Percentiles rank a stretch among this genome's conserved stretches.
phyloP scores from a whole-genome alignment of 35 echinoderm and acorn worm genomes.

The Apostichopus californicus region DNA sequence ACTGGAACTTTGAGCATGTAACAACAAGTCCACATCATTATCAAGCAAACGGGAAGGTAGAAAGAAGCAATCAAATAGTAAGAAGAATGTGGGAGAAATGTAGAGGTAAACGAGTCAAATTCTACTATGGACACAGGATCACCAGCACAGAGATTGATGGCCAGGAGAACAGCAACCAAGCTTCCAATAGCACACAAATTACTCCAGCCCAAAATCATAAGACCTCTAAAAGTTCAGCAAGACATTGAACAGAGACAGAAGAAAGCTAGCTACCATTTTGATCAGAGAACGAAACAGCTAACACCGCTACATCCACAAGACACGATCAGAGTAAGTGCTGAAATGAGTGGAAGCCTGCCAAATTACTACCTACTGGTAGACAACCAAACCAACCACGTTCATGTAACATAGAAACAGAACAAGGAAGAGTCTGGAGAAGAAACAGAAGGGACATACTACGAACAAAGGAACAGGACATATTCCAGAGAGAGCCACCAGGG shows the following conservation, averaged over 20 bases:
- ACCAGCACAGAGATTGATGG: slow-evolving; percentile 43
- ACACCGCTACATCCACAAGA: slow-evolving; percentile 32
- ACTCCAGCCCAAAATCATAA: not conserved
- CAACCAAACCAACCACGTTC: slow-evolving; percentile 35
- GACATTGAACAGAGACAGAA: slow-evolving; percentile 11
- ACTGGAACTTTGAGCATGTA: slow-evolving; percentile 47
- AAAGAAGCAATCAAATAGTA: slow-evolving; percentile 43
- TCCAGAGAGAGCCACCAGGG: not conserved
- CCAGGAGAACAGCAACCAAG: slow-evolving; percentile 48
- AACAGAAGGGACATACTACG: not conserved
- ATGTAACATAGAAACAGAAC: not conserved
- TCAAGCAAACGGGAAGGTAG: slow-evolving; percentile 52
- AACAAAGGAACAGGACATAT: slow-evolving; percentile 16
- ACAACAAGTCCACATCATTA: slow-evolving; percentile 41
- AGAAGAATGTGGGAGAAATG: slow-evolving; percentile 50
- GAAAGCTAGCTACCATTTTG: slow-evolving; percentile 34
- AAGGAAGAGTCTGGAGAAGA: slow-evolving; percentile 11
- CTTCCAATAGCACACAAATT: slow-evolving; percentile 28
- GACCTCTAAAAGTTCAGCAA: not conserved
- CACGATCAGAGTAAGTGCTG: slow-evolving; percentile 39
- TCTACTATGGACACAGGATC: slow-evolving; percentile 38
- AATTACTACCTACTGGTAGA: slow-evolving; percentile 1
- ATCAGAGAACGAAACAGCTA: slow-evolving; percentile 6
- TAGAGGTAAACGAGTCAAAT: slow-evolving; percentile 43
- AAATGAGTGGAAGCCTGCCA: slow-evolving; percentile 50